These are phyloP conservation scores for Gobiocypris rarus DNA, from an alignment of 2,113 vertebrate genomes.

Conservation along the genomic window DNA sequence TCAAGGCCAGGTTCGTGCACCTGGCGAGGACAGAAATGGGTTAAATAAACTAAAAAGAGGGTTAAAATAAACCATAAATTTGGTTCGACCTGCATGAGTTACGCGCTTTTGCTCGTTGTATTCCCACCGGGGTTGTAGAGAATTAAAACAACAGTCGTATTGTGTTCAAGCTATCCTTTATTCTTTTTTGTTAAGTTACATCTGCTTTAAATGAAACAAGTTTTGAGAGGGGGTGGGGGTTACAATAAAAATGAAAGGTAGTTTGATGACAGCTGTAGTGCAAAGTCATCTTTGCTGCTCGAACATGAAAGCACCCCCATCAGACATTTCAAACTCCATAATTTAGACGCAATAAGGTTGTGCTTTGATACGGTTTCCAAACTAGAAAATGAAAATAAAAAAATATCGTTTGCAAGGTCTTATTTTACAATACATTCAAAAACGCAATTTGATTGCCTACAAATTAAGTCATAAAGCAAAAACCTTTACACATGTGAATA, in stretches of 20 bases:
- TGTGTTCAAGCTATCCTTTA: constrained; percentile 13
- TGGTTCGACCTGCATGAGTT: not conserved
- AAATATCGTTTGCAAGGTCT: constrained; percentile 39
- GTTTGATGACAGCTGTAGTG: constrained; percentile 71
- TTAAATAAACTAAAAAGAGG: not conserved
- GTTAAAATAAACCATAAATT: not conserved
- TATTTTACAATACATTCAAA: constrained; percentile 69
- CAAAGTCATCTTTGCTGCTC: constrained; percentile 37
- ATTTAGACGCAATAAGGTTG: constrained; percentile 36
- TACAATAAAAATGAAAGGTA: constrained; percentile 15
- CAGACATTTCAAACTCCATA: constrained; percentile 14
- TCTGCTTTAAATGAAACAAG: constrained; percentile 12
- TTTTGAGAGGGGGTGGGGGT: no score
- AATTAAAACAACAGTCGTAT: not conserved
- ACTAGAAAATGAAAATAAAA: constrained; percentile 39
- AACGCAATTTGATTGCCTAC: constrained; percentile 27
- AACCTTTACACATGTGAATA: not conserved
- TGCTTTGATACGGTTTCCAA: not conserved
- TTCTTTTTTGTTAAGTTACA: constrained; percentile 25
- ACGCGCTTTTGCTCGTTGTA: no score
- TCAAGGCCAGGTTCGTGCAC: not conserved
- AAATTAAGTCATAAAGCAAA: constrained; percentile 40
- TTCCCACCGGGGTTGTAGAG: not conserved
- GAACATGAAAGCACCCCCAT: constrained; percentile 5
- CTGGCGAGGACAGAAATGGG: not conserved